phyloP scores from a whole-genome alignment of 2,797 vertebrate genomes.

The Rhadinocentrus ornatus region DNA sequence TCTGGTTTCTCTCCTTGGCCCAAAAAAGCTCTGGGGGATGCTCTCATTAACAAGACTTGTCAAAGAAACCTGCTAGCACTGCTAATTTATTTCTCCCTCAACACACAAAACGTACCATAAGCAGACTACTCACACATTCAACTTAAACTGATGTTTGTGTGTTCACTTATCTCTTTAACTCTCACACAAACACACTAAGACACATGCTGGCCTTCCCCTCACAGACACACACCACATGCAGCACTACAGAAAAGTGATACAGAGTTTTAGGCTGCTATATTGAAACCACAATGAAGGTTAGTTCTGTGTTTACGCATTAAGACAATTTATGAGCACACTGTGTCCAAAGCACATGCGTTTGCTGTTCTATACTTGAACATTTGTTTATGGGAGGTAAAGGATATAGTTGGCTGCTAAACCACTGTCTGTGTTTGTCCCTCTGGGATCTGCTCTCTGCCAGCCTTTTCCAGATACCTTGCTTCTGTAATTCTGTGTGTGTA shows the following conservation, averaged over 20 bases:
- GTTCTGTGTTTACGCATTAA: conserved; percentile 21
- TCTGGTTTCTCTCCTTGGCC: conserved; percentile 78
- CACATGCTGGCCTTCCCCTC: conserved; percentile 17
- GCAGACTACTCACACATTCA: conserved; percentile 36
- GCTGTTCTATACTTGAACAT: conserved; percentile 47
- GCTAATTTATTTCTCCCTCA: conserved; percentile 84
- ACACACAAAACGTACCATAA: conserved; percentile 47
- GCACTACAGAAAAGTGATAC: conserved; percentile 38
- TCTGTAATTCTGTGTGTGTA: conserved; percentile 33
- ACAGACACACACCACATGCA: conserved; percentile 33
- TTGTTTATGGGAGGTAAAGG: conserved; percentile 32
- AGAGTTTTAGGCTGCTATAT: conserved; percentile 45
- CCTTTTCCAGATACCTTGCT: conserved; percentile 43
- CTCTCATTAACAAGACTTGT: conserved; percentile 89
- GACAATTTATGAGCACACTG: conserved; percentile 55
- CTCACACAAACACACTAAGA: not conserved
- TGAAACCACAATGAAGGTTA: conserved; percentile 50
- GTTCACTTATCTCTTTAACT: conserved; percentile 15
- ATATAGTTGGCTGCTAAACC: conserved; percentile 30
- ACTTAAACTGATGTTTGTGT: conserved; percentile 16
- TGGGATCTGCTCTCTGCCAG: conserved; percentile 55
- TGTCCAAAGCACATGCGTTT: conserved; percentile 55
- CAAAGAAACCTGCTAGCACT: conserved; percentile 86
- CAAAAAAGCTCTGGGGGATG: conserved; percentile 81
- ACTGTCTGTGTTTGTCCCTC: conserved; percentile 58